Base-by-base conservation (phyloP, 1,140 invertebrate genomes). In the Globodera ellingtonae region DNA sequence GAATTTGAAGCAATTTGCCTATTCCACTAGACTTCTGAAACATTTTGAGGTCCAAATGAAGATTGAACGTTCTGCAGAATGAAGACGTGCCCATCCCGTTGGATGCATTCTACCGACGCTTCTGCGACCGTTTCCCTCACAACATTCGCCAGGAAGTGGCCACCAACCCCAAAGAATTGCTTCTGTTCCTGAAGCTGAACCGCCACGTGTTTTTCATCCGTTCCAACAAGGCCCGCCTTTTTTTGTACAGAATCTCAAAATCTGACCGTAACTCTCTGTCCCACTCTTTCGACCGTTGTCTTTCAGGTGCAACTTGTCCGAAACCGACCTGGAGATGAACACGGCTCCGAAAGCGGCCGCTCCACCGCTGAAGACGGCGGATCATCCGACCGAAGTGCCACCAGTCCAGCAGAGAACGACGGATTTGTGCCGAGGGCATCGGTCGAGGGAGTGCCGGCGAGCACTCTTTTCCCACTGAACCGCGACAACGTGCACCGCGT, bases 81-180 rank as follows among this genome's bases (percentile, higher is more conserved):
- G 87, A 89, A 72, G 87, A 89, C 70, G 77, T 81, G 35, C 88
- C 87, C 48, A 88, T 89, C 81, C 88, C 87, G 7, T 71, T 89
- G 71, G 87, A 89, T 75, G 48, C 62, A n/a, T 89, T 89, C 79
- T 89, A 89, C 71, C 82, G 85, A 75, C 79, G 80, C 18, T 89
- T 89, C 71, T 89, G 87, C 80, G 88, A 89, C 74, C 83, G 89
- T 62, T 89, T 89, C 75, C 85, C 86, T 15, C 87, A 89, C 77
- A 71, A 82, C 10, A 86, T 89, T 59, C 75, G 87, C 44, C 87
- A 89, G 81, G 87, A 89, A 75, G 89, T 89, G 24, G 87, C 87
- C 62, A 89, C 87, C 18, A 89, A 89, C 83, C 87, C 87, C 47
- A 89, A 89, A 75, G 87, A 89, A 79, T 77, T 89, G 59, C 79